These are phyloP conservation scores for Stenurella melanura DNA, from an alignment of 2,888 invertebrate species.

Conservation along the genomic window DNA sequence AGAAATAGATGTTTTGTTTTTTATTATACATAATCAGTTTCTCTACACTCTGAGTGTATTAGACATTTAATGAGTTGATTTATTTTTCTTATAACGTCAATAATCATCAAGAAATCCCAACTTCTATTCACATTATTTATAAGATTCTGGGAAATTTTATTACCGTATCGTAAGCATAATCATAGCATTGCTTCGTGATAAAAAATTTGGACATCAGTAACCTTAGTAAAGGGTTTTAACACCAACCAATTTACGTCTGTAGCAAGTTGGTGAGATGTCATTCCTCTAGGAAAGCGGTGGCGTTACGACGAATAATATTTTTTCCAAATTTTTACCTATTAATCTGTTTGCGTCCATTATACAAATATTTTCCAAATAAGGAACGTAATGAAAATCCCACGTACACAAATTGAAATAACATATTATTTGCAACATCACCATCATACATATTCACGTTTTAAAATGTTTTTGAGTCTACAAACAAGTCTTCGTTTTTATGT, in stretches of 20 bases:
- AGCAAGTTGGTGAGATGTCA: neutral
- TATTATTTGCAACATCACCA: too few species aligned
- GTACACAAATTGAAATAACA: too few species aligned
- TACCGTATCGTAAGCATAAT: neutral
- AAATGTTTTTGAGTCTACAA: too few species aligned
- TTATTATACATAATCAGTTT: too few species aligned
- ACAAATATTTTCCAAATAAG: too few species aligned
- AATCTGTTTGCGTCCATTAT: neutral
- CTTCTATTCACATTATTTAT: neutral
- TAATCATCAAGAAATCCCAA: slow-evolving; percentile 1
- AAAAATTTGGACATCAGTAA: neutral
- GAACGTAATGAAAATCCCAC: neutral
- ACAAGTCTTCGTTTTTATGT: too few species aligned
- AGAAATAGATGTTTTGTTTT: too few species aligned
- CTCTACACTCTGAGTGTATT: too few species aligned
- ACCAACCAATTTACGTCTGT: neutral
- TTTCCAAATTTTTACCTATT: neutral
- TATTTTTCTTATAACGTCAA: neutral
- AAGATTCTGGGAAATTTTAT: neutral
- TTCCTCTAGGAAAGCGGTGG: neutral
- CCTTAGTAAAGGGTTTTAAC: neutral
- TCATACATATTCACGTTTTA: too few species aligned
- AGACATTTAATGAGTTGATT: neutral
- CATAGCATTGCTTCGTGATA: neutral
- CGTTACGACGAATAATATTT: neutral